Evolutionary conservation across 2,113 vertebrate species (phyloP), one percentile per base, ranked within the genome.

Genomic region (Prietella phreatophila): DNA sequence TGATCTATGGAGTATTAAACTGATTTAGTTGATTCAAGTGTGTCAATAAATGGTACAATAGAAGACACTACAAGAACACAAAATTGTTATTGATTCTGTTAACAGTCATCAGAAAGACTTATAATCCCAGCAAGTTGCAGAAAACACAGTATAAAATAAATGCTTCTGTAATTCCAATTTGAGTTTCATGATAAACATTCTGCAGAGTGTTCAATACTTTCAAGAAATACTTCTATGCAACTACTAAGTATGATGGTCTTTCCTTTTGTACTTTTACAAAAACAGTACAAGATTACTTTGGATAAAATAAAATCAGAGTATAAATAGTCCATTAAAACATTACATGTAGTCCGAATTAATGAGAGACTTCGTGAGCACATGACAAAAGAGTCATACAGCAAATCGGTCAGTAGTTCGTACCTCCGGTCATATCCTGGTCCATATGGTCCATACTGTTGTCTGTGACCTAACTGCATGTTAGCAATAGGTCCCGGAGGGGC

Each of bases 381-480:
- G 47, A 25, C 27, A 78, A 50, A 27, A 0, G 1, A 17, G 9
- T 27, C 3, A 11, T 10, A 33, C 50, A 69, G 27, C 8, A 17
- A 14, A 25, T n/a, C 9, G 9, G 7, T 2, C 2, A 84, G 20
- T 42, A 55, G 13, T 27, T 25, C 79, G 79, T 93, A 96, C 95
- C 95, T 95, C 82, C 97, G 92, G 84, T 99, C 97, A 39, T 97
- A 99, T 94, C 96, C 96, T 60, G 95, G 95, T 87, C 97, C 96
- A 17, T 99, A 99, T 75, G 97, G 95, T 73, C 83, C 83, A 61
- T 97, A 99, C 93, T 98, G 98, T 90, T 97, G 98, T 90, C 98
- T 96, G 93, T 98, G 98, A 47, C 96, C 96, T 95, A 99, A 96
- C 71, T 96, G 96, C 95, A 98, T 96, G 94, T 96, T 97, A 65